phyloP scores from a whole-genome alignment of 1,140 invertebrate species.

The Zaprionus inermis region DNA sequence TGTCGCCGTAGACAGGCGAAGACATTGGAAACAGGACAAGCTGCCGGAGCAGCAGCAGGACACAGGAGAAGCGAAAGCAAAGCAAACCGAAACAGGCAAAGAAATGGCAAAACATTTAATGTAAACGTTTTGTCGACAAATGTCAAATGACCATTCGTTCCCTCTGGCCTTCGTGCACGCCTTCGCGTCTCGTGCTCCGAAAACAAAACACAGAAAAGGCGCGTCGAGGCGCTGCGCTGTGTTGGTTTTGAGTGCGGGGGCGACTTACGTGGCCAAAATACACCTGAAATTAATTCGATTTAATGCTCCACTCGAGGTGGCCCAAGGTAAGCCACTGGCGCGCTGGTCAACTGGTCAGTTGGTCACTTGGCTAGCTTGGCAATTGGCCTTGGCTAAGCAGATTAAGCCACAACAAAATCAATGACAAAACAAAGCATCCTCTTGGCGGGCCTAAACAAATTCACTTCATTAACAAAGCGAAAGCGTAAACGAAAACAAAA shows the following conservation, averaged over 20 bases:
- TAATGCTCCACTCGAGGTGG: constrained; percentile 60
- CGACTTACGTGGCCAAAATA: not conserved
- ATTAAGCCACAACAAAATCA: constrained; percentile 76
- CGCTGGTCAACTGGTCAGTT: constrained; percentile 20
- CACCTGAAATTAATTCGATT: constrained; percentile 78
- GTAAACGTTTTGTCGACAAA: constrained; percentile 82
- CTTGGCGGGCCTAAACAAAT: constrained; percentile 62
- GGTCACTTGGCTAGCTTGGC: constrained; percentile 18
- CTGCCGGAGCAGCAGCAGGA: constrained; percentile 10
- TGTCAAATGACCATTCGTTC: constrained; percentile 74
- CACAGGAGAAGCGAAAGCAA: constrained; percentile 20
- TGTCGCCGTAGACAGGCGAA: constrained; percentile 64
- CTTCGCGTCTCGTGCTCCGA: not conserved
- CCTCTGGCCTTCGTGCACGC: not conserved
- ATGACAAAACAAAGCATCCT: constrained; percentile 60
- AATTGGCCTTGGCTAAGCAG: constrained; percentile 46
- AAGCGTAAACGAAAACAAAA: not conserved
- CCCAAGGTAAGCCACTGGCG: constrained; percentile 38
- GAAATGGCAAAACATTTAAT: constrained; percentile 80
- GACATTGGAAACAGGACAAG: constrained; percentile 35
- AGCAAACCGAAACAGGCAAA: constrained; percentile 51
- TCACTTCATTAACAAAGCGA: constrained; percentile 64
- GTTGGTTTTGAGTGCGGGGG: no score
- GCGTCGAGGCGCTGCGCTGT: no score
- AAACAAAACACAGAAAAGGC: constrained; percentile 45